Evolutionary conservation across 35 echinoderm and acorn worm genomes (phyloP).

Genomic region (Stichopus chloronotus): DNA sequence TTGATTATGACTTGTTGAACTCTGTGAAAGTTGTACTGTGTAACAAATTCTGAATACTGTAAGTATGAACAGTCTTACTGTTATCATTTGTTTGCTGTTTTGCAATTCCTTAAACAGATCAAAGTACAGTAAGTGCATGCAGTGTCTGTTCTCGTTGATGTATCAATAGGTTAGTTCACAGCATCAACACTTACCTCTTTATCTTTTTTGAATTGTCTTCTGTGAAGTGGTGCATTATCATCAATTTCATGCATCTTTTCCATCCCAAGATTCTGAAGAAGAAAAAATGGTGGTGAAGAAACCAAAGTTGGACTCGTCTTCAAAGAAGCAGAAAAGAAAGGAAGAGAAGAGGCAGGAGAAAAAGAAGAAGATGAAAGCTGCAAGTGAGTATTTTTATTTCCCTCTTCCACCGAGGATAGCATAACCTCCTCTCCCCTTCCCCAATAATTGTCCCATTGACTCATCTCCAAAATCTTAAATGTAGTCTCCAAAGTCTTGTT

Average conservation of each 20-base stretch:
- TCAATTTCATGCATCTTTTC: neutral
- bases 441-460: neutral
- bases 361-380: slow-evolving; percentile 29
- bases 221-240: neutral
- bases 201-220: neutral
- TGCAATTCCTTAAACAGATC: no score
- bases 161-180: no score
- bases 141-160: no score
- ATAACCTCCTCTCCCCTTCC: neutral
- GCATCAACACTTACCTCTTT: neutral
- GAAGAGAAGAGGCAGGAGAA: slow-evolving; percentile 4
- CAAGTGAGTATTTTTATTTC: neutral
- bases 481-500: no score
- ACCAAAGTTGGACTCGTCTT: neutral
- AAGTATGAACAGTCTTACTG: no score
- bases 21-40: no score
- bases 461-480: no score
- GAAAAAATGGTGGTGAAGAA: slow-evolving; percentile 4
- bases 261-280: slow-evolving; percentile 3
- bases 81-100: no score
- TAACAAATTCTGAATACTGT: no score
- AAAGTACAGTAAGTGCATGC: no score
- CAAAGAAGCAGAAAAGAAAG: slow-evolving; percentile 13
- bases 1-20: no score
- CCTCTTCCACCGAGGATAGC: neutral